Base-by-base conservation (phyloP, 2,888 invertebrate species). In the Tipula lateralis region DNA sequence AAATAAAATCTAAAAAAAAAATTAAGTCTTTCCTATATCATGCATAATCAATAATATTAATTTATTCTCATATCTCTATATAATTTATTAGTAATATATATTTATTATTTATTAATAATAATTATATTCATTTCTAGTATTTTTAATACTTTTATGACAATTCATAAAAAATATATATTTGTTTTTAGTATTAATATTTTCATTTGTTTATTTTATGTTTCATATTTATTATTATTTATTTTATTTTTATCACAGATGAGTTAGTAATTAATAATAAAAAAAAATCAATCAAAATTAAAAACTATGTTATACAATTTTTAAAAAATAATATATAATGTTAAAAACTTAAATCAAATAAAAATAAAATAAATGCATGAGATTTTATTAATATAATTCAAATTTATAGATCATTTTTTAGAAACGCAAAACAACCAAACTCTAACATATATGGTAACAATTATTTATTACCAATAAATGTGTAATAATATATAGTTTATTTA, bases 181-280 rank as follows among this genome's bases (percentile, higher is more conserved):
- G 3, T 44, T 66, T 24, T 66, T 66, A 66, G 66, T 7, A 66
- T 66, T 66, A 66, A 66, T 66, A 66, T 66, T 66, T 29, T 82
- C 32, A 82, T 82, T 82, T 82, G 9, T 82, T 82, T 29, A 81
- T 29, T 66, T 66, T 29, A 29, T 81, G 30, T n/a, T 81, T 81
- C 29, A 29, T 81, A 0, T 29, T n/a, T 82, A 30, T 82, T 82
- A 29, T 30, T 30, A 30, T 30, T 16, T 82, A 30, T 16, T 30
- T 82, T 30, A 82, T 82, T 81, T 81, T 30, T 82, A 82, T 82
- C 82, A 82, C 82, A 82, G 82, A 82, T 82, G 82, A 82, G 82
- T 82, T 82, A 82, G 82, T 82, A 82, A 82, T 66, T 66, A 66
- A 66, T 66, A 13, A n/a, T 50, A 50, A 50, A 50, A 19, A 50